A percentile compares a stretch with the other conserved stretches of the same genome.
Conservation (phyloP, 2,888 invertebrate species). For the Fragum fragum region DNA sequence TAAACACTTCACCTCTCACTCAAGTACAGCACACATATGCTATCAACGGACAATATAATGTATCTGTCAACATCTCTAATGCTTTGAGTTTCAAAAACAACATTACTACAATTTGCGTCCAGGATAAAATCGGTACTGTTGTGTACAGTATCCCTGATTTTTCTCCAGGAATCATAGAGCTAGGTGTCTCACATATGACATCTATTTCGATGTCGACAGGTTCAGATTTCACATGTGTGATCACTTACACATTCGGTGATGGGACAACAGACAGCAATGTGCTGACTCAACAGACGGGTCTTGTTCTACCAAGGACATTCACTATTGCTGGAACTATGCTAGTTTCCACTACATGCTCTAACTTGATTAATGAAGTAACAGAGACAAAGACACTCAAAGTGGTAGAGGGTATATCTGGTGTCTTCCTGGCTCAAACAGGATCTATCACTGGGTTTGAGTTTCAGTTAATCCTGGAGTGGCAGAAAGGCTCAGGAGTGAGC, state of each 20-base stretch:
- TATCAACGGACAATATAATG: constrained; percentile 68
- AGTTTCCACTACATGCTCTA: constrained; percentile 71
- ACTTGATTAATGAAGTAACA: constrained; percentile 66
- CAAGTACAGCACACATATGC: constrained; percentile 64
- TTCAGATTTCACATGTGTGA: constrained; percentile 78
- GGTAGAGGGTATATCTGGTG: constrained; percentile 75
- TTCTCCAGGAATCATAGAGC: constrained; percentile 52
- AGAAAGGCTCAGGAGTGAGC: constrained; percentile 67
- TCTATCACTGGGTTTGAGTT: constrained; percentile 65
- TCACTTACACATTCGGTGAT: constrained; percentile 70
- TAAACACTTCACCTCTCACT: not conserved
- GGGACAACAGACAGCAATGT: constrained; percentile 14
- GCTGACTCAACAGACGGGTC: constrained; percentile 31
- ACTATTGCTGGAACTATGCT: constrained; percentile 56
- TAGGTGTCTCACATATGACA: not conserved
- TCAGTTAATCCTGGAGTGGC: constrained; percentile 65
- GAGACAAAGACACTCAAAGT: constrained; percentile 32
- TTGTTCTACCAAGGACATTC: constrained; percentile 58
- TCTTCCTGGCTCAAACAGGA: constrained; percentile 69
- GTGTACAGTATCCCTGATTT: constrained; percentile 13
- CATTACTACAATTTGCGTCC: constrained; percentile 71
- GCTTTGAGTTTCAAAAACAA: constrained; percentile 75
- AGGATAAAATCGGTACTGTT: constrained; percentile 73
- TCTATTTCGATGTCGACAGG: constrained; percentile 71
- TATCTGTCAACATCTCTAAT: constrained; percentile 79